Evolutionary conservation across 2,888 invertebrate species (phyloP).

Genomic region (Thymelicus acteon): DNA sequence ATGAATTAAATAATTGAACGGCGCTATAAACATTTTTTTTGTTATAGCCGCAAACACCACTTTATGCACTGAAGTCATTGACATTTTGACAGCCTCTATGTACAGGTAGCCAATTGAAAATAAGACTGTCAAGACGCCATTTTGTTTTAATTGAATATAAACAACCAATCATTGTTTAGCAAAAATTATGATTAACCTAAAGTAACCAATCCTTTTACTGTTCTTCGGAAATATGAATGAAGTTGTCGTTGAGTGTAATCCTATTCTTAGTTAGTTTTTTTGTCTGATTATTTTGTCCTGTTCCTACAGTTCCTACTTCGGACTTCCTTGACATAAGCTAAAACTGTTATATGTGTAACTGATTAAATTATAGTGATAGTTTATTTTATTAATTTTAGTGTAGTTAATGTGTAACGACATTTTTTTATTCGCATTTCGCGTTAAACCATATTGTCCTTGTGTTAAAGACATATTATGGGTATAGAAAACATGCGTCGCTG

Average conservation of each 20-base stretch:
- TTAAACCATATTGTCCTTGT: constrained; percentile 3
- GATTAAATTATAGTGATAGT: too few species aligned
- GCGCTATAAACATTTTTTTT: too few species aligned
- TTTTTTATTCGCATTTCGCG: not conserved
- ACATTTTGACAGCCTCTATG: constrained; percentile 21
- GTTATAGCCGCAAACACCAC: too few species aligned
- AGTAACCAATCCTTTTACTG: not conserved
- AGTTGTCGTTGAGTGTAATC: not conserved
- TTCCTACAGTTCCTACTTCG: too few species aligned
- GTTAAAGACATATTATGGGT: constrained; percentile 60
- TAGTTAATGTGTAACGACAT: not conserved
- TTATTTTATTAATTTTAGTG: too few species aligned
- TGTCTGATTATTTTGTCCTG: too few species aligned
- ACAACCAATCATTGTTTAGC: constrained; percentile 1
- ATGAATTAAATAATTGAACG: too few species aligned
- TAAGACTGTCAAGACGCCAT: not conserved
- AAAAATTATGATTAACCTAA: not conserved
- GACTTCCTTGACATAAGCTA: too few species aligned
- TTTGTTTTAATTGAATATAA: not conserved
- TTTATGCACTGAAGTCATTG: constrained; percentile 5
- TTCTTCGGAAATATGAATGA: not conserved
- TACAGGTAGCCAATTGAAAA: not conserved
- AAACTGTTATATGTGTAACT: too few species aligned
- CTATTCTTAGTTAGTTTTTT: not conserved
- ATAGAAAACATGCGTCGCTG: constrained; percentile 82